phyloP scores from a whole-genome alignment of 2,113 vertebrate genomes.

The Lates calcarifer region DNA sequence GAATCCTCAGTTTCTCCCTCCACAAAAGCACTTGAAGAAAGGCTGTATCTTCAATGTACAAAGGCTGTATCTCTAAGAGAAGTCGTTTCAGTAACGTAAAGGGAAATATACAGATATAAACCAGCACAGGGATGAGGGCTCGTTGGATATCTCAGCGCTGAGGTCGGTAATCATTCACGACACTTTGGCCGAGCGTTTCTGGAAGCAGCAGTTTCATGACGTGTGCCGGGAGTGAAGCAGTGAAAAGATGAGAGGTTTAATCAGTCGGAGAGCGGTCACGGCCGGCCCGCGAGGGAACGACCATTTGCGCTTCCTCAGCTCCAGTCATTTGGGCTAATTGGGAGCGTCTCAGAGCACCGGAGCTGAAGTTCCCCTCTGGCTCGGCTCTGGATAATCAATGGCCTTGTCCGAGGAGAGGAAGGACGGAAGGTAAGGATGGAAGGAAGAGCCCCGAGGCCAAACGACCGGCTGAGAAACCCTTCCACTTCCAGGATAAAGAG shows the following conservation, averaged over 20 bases:
- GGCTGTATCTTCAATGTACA: too few species aligned
- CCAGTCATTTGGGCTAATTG: conserved; percentile 78
- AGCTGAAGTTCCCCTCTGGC: conserved; percentile 69
- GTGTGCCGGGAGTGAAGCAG: conserved; percentile 28
- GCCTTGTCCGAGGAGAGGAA: conserved; percentile 36
- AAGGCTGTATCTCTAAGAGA: neutral
- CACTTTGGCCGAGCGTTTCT: conserved; percentile 27
- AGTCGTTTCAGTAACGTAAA: too few species aligned
- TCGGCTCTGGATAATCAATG: conserved; percentile 52
- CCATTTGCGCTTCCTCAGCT: conserved; percentile 68
- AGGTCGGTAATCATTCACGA: conserved; percentile 26
- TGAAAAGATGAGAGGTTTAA: conserved; percentile 69
- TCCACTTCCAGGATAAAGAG: conserved; percentile 31
- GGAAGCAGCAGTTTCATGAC: conserved; percentile 37
- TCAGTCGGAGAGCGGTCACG: conserved; percentile 64
- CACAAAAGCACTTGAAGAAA: neutral
- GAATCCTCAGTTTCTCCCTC: conserved; percentile 14
- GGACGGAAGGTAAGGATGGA: conserved; percentile 35
- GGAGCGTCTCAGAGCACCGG: conserved; percentile 73
- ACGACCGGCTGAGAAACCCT: neutral
- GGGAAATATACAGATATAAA: neutral
- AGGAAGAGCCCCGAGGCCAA: conserved; percentile 23
- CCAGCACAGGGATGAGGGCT: neutral
- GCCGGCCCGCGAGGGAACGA: conserved; percentile 42
- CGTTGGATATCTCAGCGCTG: neutral